A percentile compares a stretch with the other conserved stretches of the same genome.
These are phyloP conservation scores for Drosophila bipectinata DNA, from an alignment of 1,140 invertebrate genomes.

Conservation along the genomic window DNA sequence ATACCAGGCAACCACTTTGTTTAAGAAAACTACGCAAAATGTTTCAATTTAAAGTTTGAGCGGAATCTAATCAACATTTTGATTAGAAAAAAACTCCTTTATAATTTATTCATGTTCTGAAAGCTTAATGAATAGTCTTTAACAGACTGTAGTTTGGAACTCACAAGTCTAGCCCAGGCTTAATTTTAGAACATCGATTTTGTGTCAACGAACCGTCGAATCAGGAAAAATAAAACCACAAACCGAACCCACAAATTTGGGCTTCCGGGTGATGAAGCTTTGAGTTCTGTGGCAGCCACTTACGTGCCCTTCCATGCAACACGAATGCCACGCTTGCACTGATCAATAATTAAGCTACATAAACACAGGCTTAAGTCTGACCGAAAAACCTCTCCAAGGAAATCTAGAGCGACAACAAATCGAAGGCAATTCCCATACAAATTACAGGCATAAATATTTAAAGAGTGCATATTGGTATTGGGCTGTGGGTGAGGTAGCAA, in stretches of 20 bases:
- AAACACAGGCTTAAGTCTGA: slow-evolving; percentile 36
- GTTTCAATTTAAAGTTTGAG: background rate
- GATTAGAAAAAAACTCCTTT: background rate
- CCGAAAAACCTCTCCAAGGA: slow-evolving; percentile 34
- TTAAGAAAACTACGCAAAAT: background rate
- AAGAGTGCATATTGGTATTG: slow-evolving; percentile 35
- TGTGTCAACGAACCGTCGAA: slow-evolving; percentile 47
- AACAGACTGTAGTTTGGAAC: background rate
- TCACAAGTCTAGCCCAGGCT: slow-evolving; percentile 3
- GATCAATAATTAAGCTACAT: slow-evolving; percentile 60
- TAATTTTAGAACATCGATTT: slow-evolving; percentile 62
- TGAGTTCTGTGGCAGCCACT: slow-evolving; percentile 20
- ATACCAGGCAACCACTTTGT: background rate
- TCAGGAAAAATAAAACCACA: slow-evolving; percentile 1
- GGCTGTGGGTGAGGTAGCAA: background rate
- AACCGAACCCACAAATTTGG: slow-evolving; percentile 10
- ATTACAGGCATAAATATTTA: slow-evolving; percentile 70
- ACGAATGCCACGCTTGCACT: slow-evolving; percentile 52
- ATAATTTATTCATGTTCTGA: slow-evolving; percentile 11
- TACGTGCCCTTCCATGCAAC: slow-evolving; percentile 51
- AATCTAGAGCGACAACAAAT: slow-evolving; percentile 53
- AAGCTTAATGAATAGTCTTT: slow-evolving; percentile 10
- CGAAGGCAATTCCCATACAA: slow-evolving; percentile 68
- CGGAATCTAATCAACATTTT: background rate
- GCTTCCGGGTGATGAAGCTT: background rate